These are phyloP conservation scores for Coracias cyanogaster DNA, from an alignment of 2,797 vertebrate genomes.

Conservation along the genomic window DNA sequence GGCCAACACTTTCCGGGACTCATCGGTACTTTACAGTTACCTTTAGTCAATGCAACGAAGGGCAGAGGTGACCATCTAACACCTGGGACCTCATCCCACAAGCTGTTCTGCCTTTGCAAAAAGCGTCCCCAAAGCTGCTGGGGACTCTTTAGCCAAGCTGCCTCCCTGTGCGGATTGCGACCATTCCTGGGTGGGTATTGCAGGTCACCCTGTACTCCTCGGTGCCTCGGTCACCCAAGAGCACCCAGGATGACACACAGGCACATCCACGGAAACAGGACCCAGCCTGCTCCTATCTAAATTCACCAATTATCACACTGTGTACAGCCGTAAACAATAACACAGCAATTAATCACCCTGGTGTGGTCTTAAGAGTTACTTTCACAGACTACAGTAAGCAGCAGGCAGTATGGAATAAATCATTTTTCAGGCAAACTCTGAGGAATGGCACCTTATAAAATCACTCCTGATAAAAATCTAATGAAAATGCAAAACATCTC, in stretches of 20 bases:
- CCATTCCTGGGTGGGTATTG: neutral
- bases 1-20: neutral
- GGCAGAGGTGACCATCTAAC: neutral
- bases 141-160: neutral
- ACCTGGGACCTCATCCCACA: neutral
- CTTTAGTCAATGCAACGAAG: neutral
- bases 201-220: neutral
- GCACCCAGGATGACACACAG: neutral
- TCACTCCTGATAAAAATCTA: conserved; percentile 51
- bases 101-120: neutral
- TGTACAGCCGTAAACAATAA: conserved; percentile 41
- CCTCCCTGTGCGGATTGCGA: neutral
- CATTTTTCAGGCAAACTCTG: conserved; percentile 4
- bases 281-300: neutral
- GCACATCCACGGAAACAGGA: fast-evolving
- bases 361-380: neutral
- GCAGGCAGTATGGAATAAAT: conserved; percentile 23
- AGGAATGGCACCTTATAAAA: conserved; percentile 40
- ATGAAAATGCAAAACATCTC: conserved; percentile 67
- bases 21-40: neutral
- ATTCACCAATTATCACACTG: neutral
- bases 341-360: conserved; percentile 45
- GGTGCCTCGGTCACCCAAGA: neutral
- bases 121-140: neutral
- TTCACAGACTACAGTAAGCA: conserved; percentile 24